These are phyloP conservation scores for Urocynchramus pylzowi DNA, from an alignment of 2,113 vertebrate genomes.

Conservation along the genomic window DNA sequence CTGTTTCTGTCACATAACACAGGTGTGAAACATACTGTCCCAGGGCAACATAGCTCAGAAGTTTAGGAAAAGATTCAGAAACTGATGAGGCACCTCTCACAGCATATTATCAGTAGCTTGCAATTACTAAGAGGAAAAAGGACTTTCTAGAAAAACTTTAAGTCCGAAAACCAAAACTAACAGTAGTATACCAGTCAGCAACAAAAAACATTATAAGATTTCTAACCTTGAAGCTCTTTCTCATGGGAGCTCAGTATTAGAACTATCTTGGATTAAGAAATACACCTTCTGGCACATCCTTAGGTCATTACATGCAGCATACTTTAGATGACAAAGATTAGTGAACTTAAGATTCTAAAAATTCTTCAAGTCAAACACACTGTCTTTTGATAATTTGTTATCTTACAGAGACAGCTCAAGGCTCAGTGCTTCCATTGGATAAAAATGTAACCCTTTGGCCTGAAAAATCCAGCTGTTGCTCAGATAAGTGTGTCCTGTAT, in stretches of 20 bases:
- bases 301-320: background rate
- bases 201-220: background rate
- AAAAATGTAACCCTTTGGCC: background rate
- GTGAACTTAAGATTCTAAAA: background rate
- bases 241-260: background rate
- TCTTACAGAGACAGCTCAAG: conserved; percentile 5
- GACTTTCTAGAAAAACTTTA: background rate
- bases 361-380: background rate
- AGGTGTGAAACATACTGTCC: background rate
- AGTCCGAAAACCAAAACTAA: background rate
- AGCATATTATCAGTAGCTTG: background rate
- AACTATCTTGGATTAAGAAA: background rate
- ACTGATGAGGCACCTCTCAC: background rate
- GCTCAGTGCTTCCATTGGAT: background rate
- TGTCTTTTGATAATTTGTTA: conserved; percentile 18
- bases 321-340: background rate
- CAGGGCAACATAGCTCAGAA: background rate
- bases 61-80: background rate
- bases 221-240: background rate
- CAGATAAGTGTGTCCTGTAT: background rate
- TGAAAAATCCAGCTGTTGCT: background rate
- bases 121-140: background rate
- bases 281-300: background rate
- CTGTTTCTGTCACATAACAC: background rate
- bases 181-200: background rate